Evolutionary conservation across 2,113 vertebrate genomes (phyloP).

Genomic region (Phasianus colchicus): DNA sequence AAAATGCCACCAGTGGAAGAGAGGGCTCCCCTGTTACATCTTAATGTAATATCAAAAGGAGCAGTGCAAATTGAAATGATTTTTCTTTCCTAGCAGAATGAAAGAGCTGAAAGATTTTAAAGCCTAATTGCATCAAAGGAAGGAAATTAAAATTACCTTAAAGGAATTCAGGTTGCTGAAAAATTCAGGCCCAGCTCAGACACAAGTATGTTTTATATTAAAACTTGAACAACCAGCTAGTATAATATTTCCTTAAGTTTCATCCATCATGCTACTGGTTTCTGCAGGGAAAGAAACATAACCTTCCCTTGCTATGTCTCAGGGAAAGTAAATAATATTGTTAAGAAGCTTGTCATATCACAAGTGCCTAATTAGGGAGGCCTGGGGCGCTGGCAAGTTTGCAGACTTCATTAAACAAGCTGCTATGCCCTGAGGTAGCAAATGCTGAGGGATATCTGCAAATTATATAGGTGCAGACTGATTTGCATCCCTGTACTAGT

Average conservation of each 20-base stretch:
- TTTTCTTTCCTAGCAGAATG: background rate
- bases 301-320: constrained; percentile 61
- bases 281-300: constrained; percentile 61
- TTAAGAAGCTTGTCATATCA: constrained; percentile 52
- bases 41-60: background rate
- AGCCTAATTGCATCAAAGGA: constrained; percentile 36
- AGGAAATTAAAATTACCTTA: constrained; percentile 36
- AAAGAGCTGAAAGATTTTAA: constrained; percentile 43
- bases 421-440: background rate
- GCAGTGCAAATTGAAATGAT: background rate
- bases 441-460: background rate
- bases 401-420: background rate
- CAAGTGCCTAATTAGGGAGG: constrained; percentile 43
- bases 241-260: constrained; percentile 64
- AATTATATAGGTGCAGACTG: background rate
- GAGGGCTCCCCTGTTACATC: background rate
- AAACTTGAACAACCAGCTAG: constrained; percentile 55
- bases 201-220: constrained; percentile 70
- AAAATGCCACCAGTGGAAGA: background rate
- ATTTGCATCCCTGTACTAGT: background rate
- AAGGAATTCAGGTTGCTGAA: constrained; percentile 52
- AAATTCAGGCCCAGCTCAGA: constrained; percentile 51
- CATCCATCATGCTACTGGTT: constrained; percentile 68
- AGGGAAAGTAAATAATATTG: constrained; percentile 56
- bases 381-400: background rate